Base-by-base conservation (phyloP, 2,113 vertebrate species). In the Pseudorectes ferrugineus region DNA sequence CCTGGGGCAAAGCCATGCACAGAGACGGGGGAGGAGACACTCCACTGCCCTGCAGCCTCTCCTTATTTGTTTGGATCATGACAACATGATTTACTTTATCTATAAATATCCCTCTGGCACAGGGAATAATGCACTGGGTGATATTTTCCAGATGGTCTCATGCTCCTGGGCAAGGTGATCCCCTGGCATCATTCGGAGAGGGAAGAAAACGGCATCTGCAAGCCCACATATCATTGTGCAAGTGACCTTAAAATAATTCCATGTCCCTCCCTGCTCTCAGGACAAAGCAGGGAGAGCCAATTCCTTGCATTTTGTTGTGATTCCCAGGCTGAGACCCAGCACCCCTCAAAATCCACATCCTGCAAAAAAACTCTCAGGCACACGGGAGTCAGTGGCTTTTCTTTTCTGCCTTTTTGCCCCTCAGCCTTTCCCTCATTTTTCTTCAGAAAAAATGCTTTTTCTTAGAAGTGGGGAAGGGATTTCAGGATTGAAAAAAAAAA, bases 81-180 rank as follows among this genome's bases (percentile, higher is more conserved):
- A 71, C 63, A 67, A 29, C 16, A 31, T 92, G 35, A 71, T 91
- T 96, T 84, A 85, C 23, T 91, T 86, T 59, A 28, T 58, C 92
- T 92, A 81, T 87, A 94, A 86, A 95, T 94, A 94, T 25, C 80
- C 61, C 22, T 73, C 43, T 81, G 54, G 77, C 80, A 85, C 36
- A 29, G 43, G 26, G 33, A 77, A 74, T 71, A 87, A 84, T 2
- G 5, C 0, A 3, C 40, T 4, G 14, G 73, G 31, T 78, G 65
- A 89, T 79, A 51, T 94, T 95, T 96, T 92, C 84, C 84, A 95
- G 84, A 89, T 16, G 43, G 59, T 70, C 55, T 91, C 55, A 19
- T 21, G 46, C 68, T 94, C 59, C 25, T 12, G 78, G 72, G 72
- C 0, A 12, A 91, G 80, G 58, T 46, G 2, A 72, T 86, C n/a